A percentile compares a stretch with the other conserved stretches of the same genome.
These are phyloP conservation scores for Drosophila tsacasi DNA, from an alignment of 1,140 invertebrate genomes.

Conservation along the genomic window DNA sequence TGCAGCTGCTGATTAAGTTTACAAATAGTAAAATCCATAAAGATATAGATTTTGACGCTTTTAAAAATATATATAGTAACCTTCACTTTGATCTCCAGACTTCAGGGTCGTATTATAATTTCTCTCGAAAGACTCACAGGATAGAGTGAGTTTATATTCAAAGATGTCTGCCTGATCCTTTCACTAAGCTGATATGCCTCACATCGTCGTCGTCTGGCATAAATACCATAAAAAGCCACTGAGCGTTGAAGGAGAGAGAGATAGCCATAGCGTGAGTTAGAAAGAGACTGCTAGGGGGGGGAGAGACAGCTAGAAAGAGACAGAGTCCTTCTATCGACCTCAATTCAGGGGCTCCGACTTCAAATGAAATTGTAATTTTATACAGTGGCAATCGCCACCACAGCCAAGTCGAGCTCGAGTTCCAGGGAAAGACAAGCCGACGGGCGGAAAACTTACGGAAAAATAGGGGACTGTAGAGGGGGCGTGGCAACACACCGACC, in stretches of 20 bases:
- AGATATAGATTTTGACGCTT: not conserved
- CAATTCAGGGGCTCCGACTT: constrained; percentile 51
- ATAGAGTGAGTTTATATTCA: not conserved
- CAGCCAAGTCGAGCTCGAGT: constrained; percentile 20
- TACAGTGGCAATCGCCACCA: constrained; percentile 50
- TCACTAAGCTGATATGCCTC: constrained; percentile 20
- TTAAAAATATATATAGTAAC: not conserved
- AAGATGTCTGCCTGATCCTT: constrained; percentile 3
- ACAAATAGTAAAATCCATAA: not conserved
- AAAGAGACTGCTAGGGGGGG: not conserved
- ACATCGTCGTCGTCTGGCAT: constrained; percentile 8
- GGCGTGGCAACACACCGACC: constrained; percentile 2
- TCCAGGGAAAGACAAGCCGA: constrained; percentile 8
- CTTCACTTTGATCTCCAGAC: not conserved
- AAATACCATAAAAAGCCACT: constrained; percentile 38
- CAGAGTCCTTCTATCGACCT: constrained; percentile 46
- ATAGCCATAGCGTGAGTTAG: not conserved
- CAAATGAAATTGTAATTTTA: constrained; percentile 71
- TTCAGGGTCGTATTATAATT: not conserved
- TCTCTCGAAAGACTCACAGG: not conserved
- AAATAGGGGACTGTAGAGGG: not conserved
- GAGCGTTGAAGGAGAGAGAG: not conserved
- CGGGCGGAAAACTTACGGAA: constrained; percentile 34
- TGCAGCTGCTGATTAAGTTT: too few species aligned
- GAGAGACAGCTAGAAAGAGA: constrained; percentile 10